Percentiles rank a stretch among this genome's conserved stretches.
These are phyloP conservation scores for Drosophila affinis DNA, from an alignment of 2,888 invertebrate species.

Conservation along the genomic window DNA sequence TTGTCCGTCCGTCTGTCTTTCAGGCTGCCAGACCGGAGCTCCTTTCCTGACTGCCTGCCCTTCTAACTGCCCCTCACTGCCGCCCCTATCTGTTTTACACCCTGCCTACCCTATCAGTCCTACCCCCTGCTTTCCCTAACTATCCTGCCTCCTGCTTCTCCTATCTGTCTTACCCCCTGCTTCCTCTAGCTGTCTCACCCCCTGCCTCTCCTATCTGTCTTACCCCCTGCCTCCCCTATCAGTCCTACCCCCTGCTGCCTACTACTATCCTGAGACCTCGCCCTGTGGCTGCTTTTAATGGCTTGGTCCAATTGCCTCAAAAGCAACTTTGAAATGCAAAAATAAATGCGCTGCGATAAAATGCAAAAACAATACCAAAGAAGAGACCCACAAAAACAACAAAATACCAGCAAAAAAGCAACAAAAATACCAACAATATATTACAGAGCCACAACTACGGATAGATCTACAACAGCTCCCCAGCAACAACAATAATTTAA, in stretches of 20 bases:
- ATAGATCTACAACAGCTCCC: conserved; percentile 27
- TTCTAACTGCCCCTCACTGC: no score
- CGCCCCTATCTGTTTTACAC: no score
- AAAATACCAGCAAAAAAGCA: conserved; percentile 8
- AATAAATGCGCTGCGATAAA: conserved; percentile 78
- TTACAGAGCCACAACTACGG: conserved; percentile 13
- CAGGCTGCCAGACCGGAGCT: not conserved
- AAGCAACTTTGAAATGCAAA: conserved; percentile 75
- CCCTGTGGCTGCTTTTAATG: conserved; percentile 48
- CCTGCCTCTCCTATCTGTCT: not conserved
- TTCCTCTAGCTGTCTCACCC: not conserved
- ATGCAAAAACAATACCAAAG: conserved; percentile 75
- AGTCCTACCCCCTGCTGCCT: conserved; percentile 4
- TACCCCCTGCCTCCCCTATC: not conserved
- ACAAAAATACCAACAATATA: conserved; percentile 27
- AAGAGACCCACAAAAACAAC: conserved; percentile 19
- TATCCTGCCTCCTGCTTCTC: not conserved
- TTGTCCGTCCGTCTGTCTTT: conserved; percentile 26
- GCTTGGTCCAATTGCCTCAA: conserved; percentile 45
- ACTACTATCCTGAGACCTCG: not conserved
- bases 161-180: not conserved
- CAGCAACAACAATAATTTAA: conserved; percentile 31
- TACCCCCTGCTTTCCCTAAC: conserved; percentile 2
- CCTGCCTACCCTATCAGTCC: not conserved
- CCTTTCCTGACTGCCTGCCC: not conserved